These are phyloP conservation scores for Corythaixoides concolor DNA, from an alignment of 2,113 vertebrate species.

Conservation along the genomic window DNA sequence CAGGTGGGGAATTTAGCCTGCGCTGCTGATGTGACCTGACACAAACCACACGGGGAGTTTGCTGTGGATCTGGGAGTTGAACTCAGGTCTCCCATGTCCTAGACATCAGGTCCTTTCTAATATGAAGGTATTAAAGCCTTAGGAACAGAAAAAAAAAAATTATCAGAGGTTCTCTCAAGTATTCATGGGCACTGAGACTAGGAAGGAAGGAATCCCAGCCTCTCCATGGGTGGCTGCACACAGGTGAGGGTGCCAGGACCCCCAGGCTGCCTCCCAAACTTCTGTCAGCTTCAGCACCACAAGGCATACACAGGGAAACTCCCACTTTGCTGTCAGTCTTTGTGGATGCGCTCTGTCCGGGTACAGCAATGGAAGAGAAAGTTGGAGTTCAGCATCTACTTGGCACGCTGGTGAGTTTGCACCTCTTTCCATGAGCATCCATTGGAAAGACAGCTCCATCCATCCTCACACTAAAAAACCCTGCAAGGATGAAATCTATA, in stretches of 20 bases:
- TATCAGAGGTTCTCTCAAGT: not conserved
- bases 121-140: not conserved
- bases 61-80: not conserved
- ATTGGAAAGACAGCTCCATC: not conserved
- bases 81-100: not conserved
- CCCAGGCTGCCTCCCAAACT: not conserved
- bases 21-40: not conserved
- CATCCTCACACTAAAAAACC: not conserved
- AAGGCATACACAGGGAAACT: not conserved
- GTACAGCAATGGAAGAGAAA: not conserved
- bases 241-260: not conserved
- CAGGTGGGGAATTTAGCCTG: not conserved
- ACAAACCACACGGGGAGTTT: not conserved
- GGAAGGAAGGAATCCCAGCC: not conserved
- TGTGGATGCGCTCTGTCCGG: not conserved
- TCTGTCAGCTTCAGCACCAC: not conserved
- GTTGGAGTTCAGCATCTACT: not conserved
- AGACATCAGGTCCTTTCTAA: not conserved
- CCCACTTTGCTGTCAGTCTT: not conserved
- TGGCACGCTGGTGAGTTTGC: not conserved
- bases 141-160: not conserved
- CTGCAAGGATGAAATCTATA: constrained; percentile 8
- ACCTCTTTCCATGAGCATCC: not conserved
- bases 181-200: not conserved
- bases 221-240: not conserved